Conservation (phyloP, 2,888 invertebrate species). For the Coecobrya sp. region DNA sequence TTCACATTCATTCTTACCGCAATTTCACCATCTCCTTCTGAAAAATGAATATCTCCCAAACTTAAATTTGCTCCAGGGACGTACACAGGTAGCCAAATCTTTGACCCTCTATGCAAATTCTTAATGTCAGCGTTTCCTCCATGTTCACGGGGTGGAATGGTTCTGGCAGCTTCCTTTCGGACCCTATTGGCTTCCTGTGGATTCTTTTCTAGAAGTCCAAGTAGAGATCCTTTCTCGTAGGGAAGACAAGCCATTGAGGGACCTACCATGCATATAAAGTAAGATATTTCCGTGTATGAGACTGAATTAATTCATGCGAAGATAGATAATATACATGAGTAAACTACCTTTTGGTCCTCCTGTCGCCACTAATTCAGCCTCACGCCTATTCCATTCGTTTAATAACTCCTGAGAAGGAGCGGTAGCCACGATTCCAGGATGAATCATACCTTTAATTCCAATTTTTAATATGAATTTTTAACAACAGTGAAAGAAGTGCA, state of each 20-base stretch:
- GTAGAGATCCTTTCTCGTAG: slow-evolving; percentile 45
- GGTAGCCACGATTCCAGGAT: slow-evolving; percentile 82
- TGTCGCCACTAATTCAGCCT: slow-evolving; percentile 73
- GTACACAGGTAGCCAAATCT: slow-evolving; percentile 84
- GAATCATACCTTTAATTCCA: slow-evolving; percentile 77
- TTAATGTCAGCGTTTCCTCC: slow-evolving; percentile 85
- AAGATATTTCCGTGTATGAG: no score
- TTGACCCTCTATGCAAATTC: slow-evolving; percentile 82
- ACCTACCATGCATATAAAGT: no score
- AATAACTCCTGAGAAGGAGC: slow-evolving; percentile 82
- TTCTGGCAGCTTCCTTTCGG: slow-evolving; percentile 82
- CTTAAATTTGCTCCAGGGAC: slow-evolving; percentile 83
- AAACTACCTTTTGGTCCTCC: background rate
- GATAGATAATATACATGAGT: background rate
- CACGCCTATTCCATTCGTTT: slow-evolving; percentile 81
- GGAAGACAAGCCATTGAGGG: slow-evolving; percentile 80
- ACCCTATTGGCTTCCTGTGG: slow-evolving; percentile 65
- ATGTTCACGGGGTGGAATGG: slow-evolving; percentile 83
- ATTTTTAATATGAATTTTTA: no score
- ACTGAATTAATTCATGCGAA: no score
- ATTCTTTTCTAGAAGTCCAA: slow-evolving; percentile 79
- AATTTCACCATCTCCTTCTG: slow-evolving; percentile 84
- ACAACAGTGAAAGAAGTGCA: no score
- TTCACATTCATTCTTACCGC: no score
- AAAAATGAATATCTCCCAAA: slow-evolving; percentile 84